Evolutionary conservation across 2,797 vertebrate genomes (phyloP).

Genomic region (Dermochelys coriacea): DNA sequence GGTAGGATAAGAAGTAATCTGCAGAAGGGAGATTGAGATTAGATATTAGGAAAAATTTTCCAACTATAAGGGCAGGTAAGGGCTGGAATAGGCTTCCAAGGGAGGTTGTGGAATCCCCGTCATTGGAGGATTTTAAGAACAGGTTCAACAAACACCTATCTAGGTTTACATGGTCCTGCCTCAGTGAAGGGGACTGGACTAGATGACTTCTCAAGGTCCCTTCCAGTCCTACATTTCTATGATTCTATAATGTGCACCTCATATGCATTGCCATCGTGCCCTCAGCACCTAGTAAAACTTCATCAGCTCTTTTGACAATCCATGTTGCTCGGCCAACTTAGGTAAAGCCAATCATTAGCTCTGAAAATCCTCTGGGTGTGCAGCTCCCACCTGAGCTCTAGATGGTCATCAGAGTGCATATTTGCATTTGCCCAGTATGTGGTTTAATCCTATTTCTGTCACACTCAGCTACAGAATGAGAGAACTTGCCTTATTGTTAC

Average conservation of each 20-base stretch:
- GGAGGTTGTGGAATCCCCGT: neutral
- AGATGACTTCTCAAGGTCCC: neutral
- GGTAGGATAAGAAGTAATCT: neutral
- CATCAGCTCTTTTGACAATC: neutral
- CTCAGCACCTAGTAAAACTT: neutral
- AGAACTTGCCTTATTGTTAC: rapidly evolving
- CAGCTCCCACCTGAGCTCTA: neutral
- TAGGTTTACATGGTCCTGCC: too few relatives aligned
- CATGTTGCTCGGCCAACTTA: neutral
- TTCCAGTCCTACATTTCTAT: neutral
- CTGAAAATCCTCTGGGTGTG: neutral
- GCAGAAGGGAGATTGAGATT: neutral
- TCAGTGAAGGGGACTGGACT: too few relatives aligned
- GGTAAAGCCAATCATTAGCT: neutral
- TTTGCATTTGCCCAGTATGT: rapidly evolving
- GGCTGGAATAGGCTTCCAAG: neutral
- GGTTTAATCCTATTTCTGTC: neutral
- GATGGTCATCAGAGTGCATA: rapidly evolving
- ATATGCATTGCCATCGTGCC: neutral
- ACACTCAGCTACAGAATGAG: neutral
- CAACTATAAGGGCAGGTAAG: neutral
- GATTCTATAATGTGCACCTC: neutral
- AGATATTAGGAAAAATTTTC: neutral
- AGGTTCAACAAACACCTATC: too few relatives aligned
- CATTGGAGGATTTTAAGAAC: neutral